A percentile compares a stretch with the other conserved stretches of the same genome.
Evolutionary conservation across 2,797 vertebrate genomes (phyloP).

Genomic region (Hylomyscus alleni): DNA sequence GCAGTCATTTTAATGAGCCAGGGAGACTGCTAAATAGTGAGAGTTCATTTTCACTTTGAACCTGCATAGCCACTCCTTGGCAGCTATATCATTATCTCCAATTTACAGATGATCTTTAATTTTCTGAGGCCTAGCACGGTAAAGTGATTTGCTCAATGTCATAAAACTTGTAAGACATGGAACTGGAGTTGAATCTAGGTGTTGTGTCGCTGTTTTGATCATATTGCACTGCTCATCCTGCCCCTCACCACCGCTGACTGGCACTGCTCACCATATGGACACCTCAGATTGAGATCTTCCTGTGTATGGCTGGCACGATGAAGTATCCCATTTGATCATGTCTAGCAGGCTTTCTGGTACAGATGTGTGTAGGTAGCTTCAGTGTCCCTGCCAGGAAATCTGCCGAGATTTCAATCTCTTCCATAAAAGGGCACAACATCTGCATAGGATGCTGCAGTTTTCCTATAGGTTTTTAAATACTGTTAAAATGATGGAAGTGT

Average conservation of each 20-base stretch:
- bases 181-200: constrained; percentile 48
- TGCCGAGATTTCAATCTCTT: neutral
- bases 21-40: constrained; percentile 26
- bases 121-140: constrained; percentile 18
- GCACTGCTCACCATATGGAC: neutral
- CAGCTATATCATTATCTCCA: constrained; percentile 34
- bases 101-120: constrained; percentile 47
- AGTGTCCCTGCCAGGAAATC: neutral
- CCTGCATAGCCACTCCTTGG: neutral
- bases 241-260: neutral
- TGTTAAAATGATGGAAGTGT: neutral
- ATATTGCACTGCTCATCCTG: neutral
- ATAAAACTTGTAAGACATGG: constrained; percentile 30
- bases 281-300: neutral
- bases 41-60: constrained; percentile 57
- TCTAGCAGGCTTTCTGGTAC: neutral
- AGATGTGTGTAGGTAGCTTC: neutral
- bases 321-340: neutral
- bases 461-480: neutral
- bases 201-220: neutral
- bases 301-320: neutral
- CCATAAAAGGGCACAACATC: neutral
- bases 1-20: neutral
- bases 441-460: neutral
- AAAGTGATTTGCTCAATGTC: constrained; percentile 50